Evolutionary conservation across 2,797 vertebrate species (phyloP), one percentile per base, ranked within the genome.

Genomic region (Gadopsis marmoratus): DNA sequence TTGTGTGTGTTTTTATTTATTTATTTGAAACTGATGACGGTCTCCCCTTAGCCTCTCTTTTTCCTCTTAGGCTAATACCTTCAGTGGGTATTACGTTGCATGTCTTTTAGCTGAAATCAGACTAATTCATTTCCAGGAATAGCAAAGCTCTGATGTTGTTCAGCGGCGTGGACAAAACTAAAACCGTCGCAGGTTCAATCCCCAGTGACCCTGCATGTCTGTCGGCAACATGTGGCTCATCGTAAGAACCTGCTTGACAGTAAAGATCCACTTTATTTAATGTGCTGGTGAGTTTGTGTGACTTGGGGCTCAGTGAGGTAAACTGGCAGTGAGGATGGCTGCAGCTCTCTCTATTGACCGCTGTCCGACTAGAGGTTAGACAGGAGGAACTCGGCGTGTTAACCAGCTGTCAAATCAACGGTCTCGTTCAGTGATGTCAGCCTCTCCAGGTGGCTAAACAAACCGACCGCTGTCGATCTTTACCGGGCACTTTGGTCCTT

Each of bases 91-190:
- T 84, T 72, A 79, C 75, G 71, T 71, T 14, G 60, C 71, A 10
- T 65, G 74, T 84, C 89, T 88, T 88, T 92, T 84, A 87, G 62
- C 79, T 84, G 62, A 88, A 87, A 87, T 88, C 60, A 76, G 77
- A 89, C 83, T 56, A 75, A 81, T 85, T 82, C 75, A 83, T 79
- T 81, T 85, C 79, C 86, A 85, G 86, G 79, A 90, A 82, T 66
- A 77, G 83, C 69, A 21, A 13, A 48, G 19, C 67, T 43, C 54
- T 53, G 69, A 60, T 79, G 54, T 81, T 61, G 47, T 64, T 78
- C 67, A 61, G 69, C 74, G 41, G 68, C 81, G 67, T 21, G 59
- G 71, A 82, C 54, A 21, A 60, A 66, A 71, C 67, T 64, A 50
- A 84, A 83, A 58, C 53, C 58, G 64, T 74, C 17, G 13, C 12